These are phyloP conservation scores for Platysteira castanea DNA, from an alignment of 2,113 vertebrate species.

Conservation along the genomic window DNA sequence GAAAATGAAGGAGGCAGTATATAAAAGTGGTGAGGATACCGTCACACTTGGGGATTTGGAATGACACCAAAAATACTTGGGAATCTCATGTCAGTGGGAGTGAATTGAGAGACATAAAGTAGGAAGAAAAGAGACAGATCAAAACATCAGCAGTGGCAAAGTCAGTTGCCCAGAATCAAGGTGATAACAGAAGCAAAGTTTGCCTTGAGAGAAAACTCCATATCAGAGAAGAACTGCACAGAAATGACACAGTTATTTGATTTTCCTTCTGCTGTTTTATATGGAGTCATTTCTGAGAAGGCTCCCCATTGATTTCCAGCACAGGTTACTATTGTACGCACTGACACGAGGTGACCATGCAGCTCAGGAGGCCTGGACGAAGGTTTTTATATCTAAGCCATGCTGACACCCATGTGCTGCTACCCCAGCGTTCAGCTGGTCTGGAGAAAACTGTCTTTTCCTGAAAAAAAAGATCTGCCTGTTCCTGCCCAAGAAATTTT, in stretches of 20 bases:
- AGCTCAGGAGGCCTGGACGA: neutral
- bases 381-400: neutral
- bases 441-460: neutral
- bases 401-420: neutral
- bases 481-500: neutral
- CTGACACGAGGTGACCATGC: neutral
- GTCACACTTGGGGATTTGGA: neutral
- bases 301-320: neutral
- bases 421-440: neutral
- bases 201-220: neutral
- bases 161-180: neutral
- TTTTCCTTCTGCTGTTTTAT: neutral
- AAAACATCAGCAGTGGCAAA: neutral
- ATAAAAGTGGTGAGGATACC: neutral
- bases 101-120: neutral
- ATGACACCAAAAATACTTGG: neutral
- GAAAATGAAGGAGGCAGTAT: neutral
- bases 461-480: neutral
- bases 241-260: neutral
- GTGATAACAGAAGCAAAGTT: neutral
- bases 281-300: neutral
- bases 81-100: neutral
- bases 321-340: neutral
- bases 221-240: neutral
- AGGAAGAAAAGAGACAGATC: neutral